A percentile compares a stretch with the other conserved stretches of the same genome.
These are phyloP conservation scores for Pemphigus obesinymphae DNA, from an alignment of 1,140 invertebrate genomes.

Conservation along the genomic window DNA sequence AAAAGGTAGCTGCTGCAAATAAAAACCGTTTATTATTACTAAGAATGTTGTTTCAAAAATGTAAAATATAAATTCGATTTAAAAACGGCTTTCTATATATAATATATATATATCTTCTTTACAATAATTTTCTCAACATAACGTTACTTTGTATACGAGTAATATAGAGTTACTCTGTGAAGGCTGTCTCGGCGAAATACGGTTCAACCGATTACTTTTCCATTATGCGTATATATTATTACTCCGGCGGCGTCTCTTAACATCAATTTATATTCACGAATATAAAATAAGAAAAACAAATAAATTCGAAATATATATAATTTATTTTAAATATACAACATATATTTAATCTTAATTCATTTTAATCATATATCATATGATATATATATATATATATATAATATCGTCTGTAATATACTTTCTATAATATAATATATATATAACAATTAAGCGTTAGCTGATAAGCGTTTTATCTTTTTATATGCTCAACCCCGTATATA, in stretches of 20 bases:
- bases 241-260: background rate
- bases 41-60: background rate
- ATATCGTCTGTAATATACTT: too few relatives aligned
- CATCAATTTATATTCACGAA: background rate
- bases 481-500: too few relatives aligned
- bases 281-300: background rate
- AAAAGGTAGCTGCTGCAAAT: background rate
- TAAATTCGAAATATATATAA: background rate
- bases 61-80: conserved; percentile 7
- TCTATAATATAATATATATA: too few relatives aligned
- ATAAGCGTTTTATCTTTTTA: too few relatives aligned
- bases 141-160: background rate
- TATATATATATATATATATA: too few relatives aligned
- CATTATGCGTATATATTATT: conserved; percentile 15
- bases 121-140: background rate
- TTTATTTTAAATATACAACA: background rate
- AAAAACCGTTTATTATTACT: background rate
- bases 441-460: too few relatives aligned
- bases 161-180: background rate
- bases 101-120: background rate
- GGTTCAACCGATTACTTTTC: conserved; percentile 4
- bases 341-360: too few relatives aligned
- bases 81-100: background rate
- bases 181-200: conserved; percentile 4
- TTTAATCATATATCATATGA: too few relatives aligned